phyloP scores from a whole-genome alignment of 23 tunicate genomes.

The Aplidium turbinatum region DNA sequence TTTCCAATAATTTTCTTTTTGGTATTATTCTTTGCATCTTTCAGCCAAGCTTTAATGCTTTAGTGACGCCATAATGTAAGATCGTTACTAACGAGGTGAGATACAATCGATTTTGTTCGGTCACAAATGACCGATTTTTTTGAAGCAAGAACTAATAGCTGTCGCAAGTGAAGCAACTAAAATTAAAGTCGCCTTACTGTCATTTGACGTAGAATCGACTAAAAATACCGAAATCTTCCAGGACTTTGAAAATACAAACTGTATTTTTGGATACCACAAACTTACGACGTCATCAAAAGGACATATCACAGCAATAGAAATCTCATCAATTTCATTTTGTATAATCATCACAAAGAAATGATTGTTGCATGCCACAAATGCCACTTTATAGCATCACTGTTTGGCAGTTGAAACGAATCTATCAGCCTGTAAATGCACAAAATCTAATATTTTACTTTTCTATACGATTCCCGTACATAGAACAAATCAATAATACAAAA shows the following conservation, averaged over 20 bases:
- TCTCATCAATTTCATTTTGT: too few species aligned
- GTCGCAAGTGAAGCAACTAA: too few species aligned
- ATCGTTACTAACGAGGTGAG: slow-evolving; percentile 74
- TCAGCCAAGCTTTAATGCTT: slow-evolving; percentile 22
- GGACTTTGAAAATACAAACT: neutral
- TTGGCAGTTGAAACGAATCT: too few species aligned
- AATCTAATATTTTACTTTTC: too few species aligned
- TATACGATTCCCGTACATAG: too few species aligned
- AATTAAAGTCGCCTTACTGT: too few species aligned
- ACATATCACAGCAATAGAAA: slow-evolving; percentile 9
- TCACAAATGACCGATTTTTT: slow-evolving; percentile 26
- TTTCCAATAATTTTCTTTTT: neutral
- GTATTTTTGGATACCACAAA: neutral
- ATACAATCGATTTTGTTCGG: slow-evolving; percentile 57
- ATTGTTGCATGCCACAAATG: too few species aligned
- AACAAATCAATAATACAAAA: too few species aligned
- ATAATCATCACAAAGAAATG: too few species aligned
- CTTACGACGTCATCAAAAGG: neutral
- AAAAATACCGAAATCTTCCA: neutral
- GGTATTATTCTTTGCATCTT: neutral
- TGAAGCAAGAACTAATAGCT: neutral
- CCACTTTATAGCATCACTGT: too few species aligned
- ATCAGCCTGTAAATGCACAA: too few species aligned
- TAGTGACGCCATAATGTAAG: slow-evolving; percentile 43
- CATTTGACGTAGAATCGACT: neutral